Evolutionary conservation across 92 coral and sea anemone species (phyloP), one percentile per base, ranked within the genome.

Genomic region (Phenganax marumi): DNA sequence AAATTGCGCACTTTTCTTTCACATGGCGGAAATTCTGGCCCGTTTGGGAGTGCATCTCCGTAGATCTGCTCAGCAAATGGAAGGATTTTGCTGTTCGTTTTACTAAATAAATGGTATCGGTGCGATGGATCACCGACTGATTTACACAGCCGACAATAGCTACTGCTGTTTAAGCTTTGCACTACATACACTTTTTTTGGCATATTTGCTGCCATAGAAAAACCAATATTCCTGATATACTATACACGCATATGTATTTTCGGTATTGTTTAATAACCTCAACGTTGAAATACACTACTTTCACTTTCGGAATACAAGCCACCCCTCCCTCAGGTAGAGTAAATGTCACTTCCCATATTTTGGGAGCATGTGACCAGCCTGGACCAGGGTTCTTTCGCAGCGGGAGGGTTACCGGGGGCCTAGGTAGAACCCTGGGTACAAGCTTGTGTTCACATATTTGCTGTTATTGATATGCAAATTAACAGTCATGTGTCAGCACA

Each of bases 61-160:
- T 25, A 68, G 25, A 68, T 25, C 10, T 12, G 73, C 19, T 68
- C 73, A n/a, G 73, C 48, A 9, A 68, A 13, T 0, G 49, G 0
- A 25, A 68, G 73, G 49, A 68, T 25, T 17, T 25, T 4, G 18
- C 73, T 25, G 19, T 68, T 68, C 52, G 1, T 21, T 21, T 56
- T 56, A 21, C 63, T 56, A 56, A 56, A 56, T 21, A 56, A 8
- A 56, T 56, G 1, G 63, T 56, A 56, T 56, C 7, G 17, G 22
- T 56, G 63, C 17, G 63, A 14, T 56, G 63, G 63, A 56, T 56
- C 63, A 56, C 63, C 63, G 22, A 56, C 22, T 14, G 63, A 56
- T 14, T 56, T 14, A 7, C 63, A 56, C 63, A 56, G 22, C 22
- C 63, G 17, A 56, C 63, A 56, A 21, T 2, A 14, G 22, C 7